Evolutionary conservation across 2,113 vertebrate species (phyloP).

Genomic region (Salminus brasiliensis): DNA sequence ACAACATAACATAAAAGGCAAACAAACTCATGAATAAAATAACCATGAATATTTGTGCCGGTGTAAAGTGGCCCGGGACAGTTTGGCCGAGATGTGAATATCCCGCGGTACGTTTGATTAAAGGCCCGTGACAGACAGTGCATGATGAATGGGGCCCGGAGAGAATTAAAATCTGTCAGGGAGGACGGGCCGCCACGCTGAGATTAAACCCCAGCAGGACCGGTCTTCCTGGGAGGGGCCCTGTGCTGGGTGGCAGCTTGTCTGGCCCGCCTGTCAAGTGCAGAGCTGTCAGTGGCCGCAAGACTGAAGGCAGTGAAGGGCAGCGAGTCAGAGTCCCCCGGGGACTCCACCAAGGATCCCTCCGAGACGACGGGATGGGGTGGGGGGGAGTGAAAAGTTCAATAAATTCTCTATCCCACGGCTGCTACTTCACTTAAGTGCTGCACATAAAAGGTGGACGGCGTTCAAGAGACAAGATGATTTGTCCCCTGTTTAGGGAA

Average conservation of each 20-base stretch:
- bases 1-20: conserved; percentile 50
- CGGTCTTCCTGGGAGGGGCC: conserved; percentile 51
- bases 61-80: conserved; percentile 40
- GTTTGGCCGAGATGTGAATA: conserved; percentile 49
- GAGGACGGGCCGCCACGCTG: conserved; percentile 45
- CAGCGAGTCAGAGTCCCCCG: conserved; percentile 34
- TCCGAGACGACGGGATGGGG: conserved; percentile 26
- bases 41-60: conserved; percentile 47
- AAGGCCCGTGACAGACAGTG: conserved; percentile 51
- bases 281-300: conserved; percentile 51
- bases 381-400: conserved; percentile 44
- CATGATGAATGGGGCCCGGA: conserved; percentile 57
- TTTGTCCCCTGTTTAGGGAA: conserved; percentile 45
- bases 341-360: conserved; percentile 43
- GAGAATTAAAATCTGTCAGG: conserved; percentile 59
- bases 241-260: conserved; percentile 42
- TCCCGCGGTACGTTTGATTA: conserved; percentile 56
- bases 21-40: conserved; percentile 56
- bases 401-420: conserved; percentile 53
- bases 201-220: conserved; percentile 60
- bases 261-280: conserved; percentile 53
- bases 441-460: conserved; percentile 40
- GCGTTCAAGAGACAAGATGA: conserved; percentile 43
- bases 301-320: conserved; percentile 46
- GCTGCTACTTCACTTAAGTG: conserved; percentile 55